Base-by-base conservation (phyloP, 30 jellyfish, hydroid and myxozoan genomes). In the Chironex yamaguchii region DNA sequence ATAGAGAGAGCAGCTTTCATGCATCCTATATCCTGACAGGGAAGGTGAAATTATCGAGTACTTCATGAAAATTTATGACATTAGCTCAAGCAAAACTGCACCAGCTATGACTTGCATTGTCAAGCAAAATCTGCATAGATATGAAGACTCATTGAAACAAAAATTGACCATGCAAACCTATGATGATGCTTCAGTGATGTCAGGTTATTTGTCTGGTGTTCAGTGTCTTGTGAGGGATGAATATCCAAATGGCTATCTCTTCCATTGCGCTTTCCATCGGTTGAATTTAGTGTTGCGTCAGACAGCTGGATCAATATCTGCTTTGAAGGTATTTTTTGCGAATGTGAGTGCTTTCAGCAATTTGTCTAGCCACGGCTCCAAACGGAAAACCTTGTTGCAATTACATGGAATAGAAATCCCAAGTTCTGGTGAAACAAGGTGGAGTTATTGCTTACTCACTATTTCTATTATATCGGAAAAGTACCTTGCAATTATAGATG, bases 211-310 rank as follows among this genome's bases (percentile, higher is more conserved):
- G n/a, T n/a, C n/a, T n/a, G n/a, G n/a, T n/a, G n/a, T n/a, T n/a
- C n/a, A n/a, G n/a, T n/a, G n/a, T n/a, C n/a, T n/a, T n/a, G n/a
- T n/a, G n/a, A n/a, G n/a, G n/a, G n/a, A n/a, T n/a, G n/a, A n/a
- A n/a, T n/a, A 78, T 36, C 67, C 80, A 21, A 35, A 52, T 62
- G 82, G 69, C 14, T 78, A 52, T 27, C 42, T 34, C 50, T 36
- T 63, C 70, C 83, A n/a, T n/a, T n/a, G n/a, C 68, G 92, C 92
- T 31, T 84, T 76, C 14, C 86, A 81, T 34, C 24, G 66, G 4
- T 24, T 80, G 34, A 80, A 42, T 26, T 71, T 80, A 1, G 91
- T 80, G 21, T 30, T 66, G 58, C 66, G 91, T 48, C 85, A 80
- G 81, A 62, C 85, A 25, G 75, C 91, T 3, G 64, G 84, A 4